Evolutionary conservation across 1,140 invertebrate genomes (phyloP).

Genomic region (Eubasilissa regina): DNA sequence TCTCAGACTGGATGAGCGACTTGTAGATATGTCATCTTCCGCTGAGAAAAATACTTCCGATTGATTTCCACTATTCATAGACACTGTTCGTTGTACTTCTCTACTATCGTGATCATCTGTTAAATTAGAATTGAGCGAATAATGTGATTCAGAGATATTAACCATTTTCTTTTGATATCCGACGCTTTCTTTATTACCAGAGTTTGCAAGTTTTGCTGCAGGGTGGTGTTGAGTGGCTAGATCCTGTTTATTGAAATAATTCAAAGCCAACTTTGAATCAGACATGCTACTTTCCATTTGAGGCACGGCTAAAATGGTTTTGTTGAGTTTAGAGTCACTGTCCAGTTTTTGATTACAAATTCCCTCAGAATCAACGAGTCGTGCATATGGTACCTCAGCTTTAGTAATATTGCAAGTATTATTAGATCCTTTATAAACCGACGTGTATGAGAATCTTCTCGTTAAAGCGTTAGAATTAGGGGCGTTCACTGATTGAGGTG

Average conservation of each 20-base stretch:
- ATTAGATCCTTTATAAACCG: conserved; percentile 69
- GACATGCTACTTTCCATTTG: conserved; percentile 83
- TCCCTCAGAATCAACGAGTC: conserved; percentile 77
- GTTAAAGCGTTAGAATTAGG: conserved; percentile 72
- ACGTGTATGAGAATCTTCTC: conserved; percentile 79
- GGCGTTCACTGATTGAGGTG: conserved; percentile 61
- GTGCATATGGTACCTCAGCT: conserved; percentile 85
- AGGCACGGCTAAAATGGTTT: conserved; percentile 71
- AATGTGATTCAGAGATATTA: conserved; percentile 75
- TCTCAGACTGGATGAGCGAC: conserved; percentile 77
- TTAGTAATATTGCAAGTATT: conserved; percentile 67
- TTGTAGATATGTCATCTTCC: conserved; percentile 85
- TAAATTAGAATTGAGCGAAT: conserved; percentile 74
- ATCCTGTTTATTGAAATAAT: conserved; percentile 65
- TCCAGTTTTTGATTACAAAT: conserved; percentile 78
- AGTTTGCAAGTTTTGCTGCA: conserved; percentile 10
- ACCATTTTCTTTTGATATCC: conserved; percentile 64
- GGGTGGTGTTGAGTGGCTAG: conserved; percentile 10
- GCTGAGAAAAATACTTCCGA: conserved; percentile 93
- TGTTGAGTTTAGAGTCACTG: conserved; percentile 84
- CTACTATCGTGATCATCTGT: conserved; percentile 72
- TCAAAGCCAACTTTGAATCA: conserved; percentile 83
- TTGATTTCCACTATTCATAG: conserved; percentile 90
- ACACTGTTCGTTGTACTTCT: conserved; percentile 86
- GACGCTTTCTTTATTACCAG: conserved; percentile 41